Conservation (phyloP, 2,113 vertebrate genomes). For the Anarrhichthys ocellatus region DNA sequence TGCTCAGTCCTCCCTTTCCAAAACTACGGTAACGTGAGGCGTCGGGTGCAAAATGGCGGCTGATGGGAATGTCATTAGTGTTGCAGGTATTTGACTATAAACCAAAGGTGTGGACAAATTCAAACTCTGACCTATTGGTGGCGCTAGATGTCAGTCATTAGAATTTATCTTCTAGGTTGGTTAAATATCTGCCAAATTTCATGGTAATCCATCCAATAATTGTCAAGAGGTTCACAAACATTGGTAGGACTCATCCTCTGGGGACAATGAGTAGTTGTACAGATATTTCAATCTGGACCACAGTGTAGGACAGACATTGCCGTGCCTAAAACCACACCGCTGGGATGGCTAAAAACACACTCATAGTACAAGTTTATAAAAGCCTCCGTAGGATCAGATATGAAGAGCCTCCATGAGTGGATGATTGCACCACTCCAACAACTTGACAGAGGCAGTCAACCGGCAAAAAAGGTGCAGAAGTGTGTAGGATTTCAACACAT, state of each 20-base stretch:
- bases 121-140: neutral
- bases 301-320: neutral
- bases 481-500: slow-evolving; percentile 27
- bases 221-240: neutral
- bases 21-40: neutral
- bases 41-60: too few species aligned
- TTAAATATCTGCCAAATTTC: neutral
- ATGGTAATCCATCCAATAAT: neutral
- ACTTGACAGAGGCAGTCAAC: slow-evolving; percentile 14
- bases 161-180: neutral
- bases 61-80: neutral
- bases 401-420: neutral
- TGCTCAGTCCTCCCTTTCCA: neutral
- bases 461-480: neutral
- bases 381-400: neutral
- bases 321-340: neutral
- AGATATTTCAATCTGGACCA: neutral
- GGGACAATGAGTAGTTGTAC: neutral
- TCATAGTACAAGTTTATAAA: neutral
- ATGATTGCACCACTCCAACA: slow-evolving; percentile 2
- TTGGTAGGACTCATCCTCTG: neutral
- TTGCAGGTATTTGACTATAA: neutral
- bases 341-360: neutral
- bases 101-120: neutral
- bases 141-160: neutral